These are phyloP conservation scores for Standfussiana lucernea DNA, from an alignment of 2,888 invertebrate genomes.

Conservation along the genomic window DNA sequence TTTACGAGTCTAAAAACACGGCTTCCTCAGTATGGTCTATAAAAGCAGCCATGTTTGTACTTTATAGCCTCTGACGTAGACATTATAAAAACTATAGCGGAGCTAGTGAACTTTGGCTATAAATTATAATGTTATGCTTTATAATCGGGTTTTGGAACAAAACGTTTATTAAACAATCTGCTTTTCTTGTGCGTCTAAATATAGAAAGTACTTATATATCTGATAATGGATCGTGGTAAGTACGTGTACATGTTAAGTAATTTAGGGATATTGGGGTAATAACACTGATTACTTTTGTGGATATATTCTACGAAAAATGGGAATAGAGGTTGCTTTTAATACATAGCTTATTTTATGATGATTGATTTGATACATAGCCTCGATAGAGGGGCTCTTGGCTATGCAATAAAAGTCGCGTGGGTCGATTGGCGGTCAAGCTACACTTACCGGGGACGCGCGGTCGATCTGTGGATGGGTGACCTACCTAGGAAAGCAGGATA, in stretches of 20 bases:
- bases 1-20: conserved; percentile 40
- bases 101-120: conserved; percentile 40
- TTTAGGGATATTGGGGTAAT: conserved; percentile 15
- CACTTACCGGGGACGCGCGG: no score
- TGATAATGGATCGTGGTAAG: neutral
- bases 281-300: conserved; percentile 7
- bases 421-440: neutral
- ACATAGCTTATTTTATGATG: neutral
- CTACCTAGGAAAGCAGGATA: neutral
- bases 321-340: neutral
- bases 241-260: conserved; percentile 1
- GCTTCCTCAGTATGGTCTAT: conserved; percentile 28
- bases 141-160: conserved; percentile 33
- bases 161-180: conserved; percentile 34
- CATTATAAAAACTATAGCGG: conserved; percentile 41
- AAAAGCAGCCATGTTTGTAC: conserved; percentile 44
- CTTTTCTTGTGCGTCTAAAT: neutral
- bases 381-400: neutral
- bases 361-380: neutral
- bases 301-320: neutral
- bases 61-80: conserved; percentile 49
- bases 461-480: neutral
- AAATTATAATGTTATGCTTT: conserved; percentile 54
- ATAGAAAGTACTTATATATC: neutral
- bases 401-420: neutral